These are phyloP conservation scores for Lucifuga dentata DNA, from an alignment of 2,113 vertebrate genomes.

Conservation along the genomic window DNA sequence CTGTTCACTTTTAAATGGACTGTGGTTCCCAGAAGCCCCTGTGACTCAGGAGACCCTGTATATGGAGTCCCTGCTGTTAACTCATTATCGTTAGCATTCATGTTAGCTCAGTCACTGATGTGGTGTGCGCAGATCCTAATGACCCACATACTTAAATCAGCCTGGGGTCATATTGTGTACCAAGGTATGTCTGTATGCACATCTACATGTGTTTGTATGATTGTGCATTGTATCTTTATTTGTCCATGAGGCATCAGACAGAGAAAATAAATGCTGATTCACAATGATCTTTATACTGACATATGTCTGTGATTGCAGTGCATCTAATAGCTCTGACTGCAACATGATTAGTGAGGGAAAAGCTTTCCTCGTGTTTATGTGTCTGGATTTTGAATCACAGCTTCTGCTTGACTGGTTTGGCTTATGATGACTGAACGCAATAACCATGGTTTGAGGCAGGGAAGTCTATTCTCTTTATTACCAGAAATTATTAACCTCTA, in stretches of 20 bases:
- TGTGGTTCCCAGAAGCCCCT: slow-evolving; percentile 75
- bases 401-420: slow-evolving; percentile 36
- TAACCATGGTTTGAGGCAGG: slow-evolving; percentile 44
- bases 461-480: slow-evolving; percentile 60
- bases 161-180: slow-evolving; percentile 50
- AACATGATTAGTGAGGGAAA: slow-evolving; percentile 31
- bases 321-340: slow-evolving; percentile 47
- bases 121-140: slow-evolving; percentile 70
- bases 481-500: slow-evolving; percentile 63
- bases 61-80: slow-evolving; percentile 63
- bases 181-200: slow-evolving; percentile 18
- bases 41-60: slow-evolving; percentile 72
- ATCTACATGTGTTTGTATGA: slow-evolving; percentile 30
- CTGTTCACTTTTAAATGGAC: slow-evolving; percentile 74
- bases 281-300: slow-evolving; percentile 16
- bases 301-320: slow-evolving; percentile 15
- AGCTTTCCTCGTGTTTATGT: slow-evolving; percentile 22
- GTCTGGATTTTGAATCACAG: slow-evolving; percentile 44
- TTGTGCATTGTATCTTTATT: slow-evolving; percentile 28
- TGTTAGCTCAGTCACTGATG: slow-evolving; percentile 69
- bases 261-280: slow-evolving; percentile 50
- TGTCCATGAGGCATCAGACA: slow-evolving; percentile 39
- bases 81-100: slow-evolving; percentile 71
- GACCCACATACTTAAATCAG: slow-evolving; percentile 64
- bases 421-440: slow-evolving; percentile 50